Evolutionary conservation across 2,888 invertebrate genomes (phyloP), one percentile per base, ranked within the genome.

Genomic region (Clistopyga incitator): DNA sequence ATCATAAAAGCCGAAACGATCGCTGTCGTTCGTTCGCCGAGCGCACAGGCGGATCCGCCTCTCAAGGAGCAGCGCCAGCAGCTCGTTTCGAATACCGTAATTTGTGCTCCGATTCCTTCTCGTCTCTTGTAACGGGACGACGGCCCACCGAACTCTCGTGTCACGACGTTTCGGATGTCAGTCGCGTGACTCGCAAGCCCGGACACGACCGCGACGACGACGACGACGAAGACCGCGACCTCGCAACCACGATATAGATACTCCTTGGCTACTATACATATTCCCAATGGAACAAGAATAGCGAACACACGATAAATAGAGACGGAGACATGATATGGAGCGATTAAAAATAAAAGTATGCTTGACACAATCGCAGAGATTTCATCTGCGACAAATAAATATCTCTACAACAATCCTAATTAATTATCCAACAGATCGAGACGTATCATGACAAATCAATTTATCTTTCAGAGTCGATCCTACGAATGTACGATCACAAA

Each of bases 131-230:
- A 83, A 79, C 82, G 82, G 82, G 75, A 83, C 71, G 79, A 64
- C 82, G 79, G 76, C 72, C 71, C 74, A 64, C 74, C 82, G 59
- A 72, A 79, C 82, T 71, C 65, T 75, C 82, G 38, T 82, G 76
- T 72, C 79, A 83, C 79, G 79, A 72, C 79, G 82, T 79, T 83
- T 83, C 76, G 79, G 82, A 83, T 83, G 82, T 83, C 82, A 79
- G 71, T 79, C 65, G 52, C 82, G 78, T 83, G 82, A 83, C 82
- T 82, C 76, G 65, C 79, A 59, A 76, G 71, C 79, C 79, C 79
- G 75, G 82, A 79, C 82, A 83, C 79, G 82, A 76, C 75, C 64
- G 65, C 70, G 72, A 70, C 54, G 68, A 82, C 78, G 68, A 82
- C 78, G 78, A 72, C 74, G 52, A 75, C 68, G 72, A 54, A 29